Evolutionary conservation across 2,113 vertebrate genomes (phyloP).

Genomic region (Cyprinodon tularosa): DNA sequence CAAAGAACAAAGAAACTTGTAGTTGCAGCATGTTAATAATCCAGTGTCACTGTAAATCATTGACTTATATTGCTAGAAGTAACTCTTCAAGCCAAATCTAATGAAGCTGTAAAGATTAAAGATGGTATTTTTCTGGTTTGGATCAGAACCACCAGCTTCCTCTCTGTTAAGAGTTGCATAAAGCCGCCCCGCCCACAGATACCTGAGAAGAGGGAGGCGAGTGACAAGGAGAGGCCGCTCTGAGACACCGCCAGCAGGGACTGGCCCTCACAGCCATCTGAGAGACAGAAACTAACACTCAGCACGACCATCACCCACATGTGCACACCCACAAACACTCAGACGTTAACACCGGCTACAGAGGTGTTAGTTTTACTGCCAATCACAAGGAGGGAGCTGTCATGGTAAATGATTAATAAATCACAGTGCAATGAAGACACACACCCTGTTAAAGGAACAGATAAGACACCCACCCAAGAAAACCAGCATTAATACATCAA

Average conservation of each 20-base stretch:
- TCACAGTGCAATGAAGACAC: background rate
- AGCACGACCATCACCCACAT: constrained; percentile 49
- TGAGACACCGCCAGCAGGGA: constrained; percentile 92
- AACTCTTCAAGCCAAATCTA: background rate
- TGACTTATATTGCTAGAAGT: background rate
- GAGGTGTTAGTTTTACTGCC: constrained; percentile 14
- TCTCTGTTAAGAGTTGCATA: constrained; percentile 13
- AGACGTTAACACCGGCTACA: constrained; percentile 27
- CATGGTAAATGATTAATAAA: constrained; percentile 4
- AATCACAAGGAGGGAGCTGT: constrained; percentile 13
- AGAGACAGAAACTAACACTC: constrained; percentile 82
- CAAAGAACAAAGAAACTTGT: background rate
- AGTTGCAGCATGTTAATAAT: background rate
- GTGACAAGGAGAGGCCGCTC: constrained; percentile 90
- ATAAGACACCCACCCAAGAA: background rate
- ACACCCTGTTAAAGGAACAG: background rate
- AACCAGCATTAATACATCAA: constrained; percentile 3
- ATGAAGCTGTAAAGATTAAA: background rate
- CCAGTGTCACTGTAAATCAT: background rate
- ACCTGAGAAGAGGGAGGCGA: constrained; percentile 96
- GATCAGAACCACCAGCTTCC: constrained; percentile 43
- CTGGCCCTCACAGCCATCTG: constrained; percentile 93
- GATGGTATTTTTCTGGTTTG: constrained; percentile 47
- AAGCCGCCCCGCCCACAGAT: constrained; percentile 65
- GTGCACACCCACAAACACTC: constrained; percentile 28